Evolutionary conservation across 2,888 invertebrate genomes (phyloP).

Genomic region (Pseudococcus longispinus): DNA sequence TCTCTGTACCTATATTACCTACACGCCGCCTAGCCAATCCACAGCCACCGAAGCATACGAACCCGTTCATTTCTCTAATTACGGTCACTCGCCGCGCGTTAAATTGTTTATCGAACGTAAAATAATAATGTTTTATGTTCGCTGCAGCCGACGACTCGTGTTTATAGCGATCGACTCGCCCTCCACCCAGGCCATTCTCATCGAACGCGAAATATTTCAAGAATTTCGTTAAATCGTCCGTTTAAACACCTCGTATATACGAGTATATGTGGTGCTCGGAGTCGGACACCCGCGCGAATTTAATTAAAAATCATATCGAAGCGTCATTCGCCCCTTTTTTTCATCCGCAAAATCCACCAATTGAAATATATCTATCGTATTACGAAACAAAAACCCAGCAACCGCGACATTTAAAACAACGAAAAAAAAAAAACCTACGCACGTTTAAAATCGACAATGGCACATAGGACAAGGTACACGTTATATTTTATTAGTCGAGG

Average conservation of each 20-base stretch:
- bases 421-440: neutral
- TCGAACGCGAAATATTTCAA: neutral
- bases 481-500: neutral
- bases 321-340: constrained; percentile 5
- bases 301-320: neutral
- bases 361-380: neutral
- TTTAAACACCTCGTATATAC: neutral
- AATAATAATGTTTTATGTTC: neutral
- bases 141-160: neutral
- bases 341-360: neutral
- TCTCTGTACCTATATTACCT: neutral
- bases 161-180: neutral
- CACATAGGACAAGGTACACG: neutral
- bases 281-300: neutral
- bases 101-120: constrained; percentile 51
- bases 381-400: neutral
- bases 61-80: constrained; percentile 51
- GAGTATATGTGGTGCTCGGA: neutral
- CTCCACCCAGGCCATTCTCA: neutral
- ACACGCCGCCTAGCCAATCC: neutral
- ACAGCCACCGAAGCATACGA: constrained; percentile 18
- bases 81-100: constrained; percentile 47
- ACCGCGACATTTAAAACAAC: neutral
- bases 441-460: neutral
- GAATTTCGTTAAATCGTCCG: neutral